These are phyloP conservation scores for Vanacampus margaritifer DNA, from an alignment of 2,113 vertebrate species.

Conservation along the genomic window DNA sequence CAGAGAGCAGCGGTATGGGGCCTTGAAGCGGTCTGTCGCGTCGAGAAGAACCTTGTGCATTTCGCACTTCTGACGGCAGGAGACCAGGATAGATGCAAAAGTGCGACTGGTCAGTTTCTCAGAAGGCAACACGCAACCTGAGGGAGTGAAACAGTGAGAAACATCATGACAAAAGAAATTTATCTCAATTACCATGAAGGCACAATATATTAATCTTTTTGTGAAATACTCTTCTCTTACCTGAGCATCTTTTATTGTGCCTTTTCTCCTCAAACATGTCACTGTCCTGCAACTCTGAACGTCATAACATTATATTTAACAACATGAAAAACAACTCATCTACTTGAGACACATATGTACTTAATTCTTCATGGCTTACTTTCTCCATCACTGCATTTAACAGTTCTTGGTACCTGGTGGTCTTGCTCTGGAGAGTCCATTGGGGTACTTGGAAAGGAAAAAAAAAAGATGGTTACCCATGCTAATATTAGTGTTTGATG, in stretches of 20 bases:
- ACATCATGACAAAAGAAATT: not conserved
- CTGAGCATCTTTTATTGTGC: slow-evolving; percentile 51
- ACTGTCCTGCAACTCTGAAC: slow-evolving; percentile 38
- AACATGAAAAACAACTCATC: slow-evolving; percentile 12
- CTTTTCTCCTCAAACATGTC: slow-evolving; percentile 25
- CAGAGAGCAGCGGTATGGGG: slow-evolving; percentile 2
- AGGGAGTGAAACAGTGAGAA: not conserved
- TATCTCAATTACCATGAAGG: not conserved
- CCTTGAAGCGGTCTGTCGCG: slow-evolving; percentile 48
- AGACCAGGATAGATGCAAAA: slow-evolving; percentile 45
- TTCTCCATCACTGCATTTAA: slow-evolving; percentile 5
- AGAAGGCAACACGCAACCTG: slow-evolving; percentile 63
- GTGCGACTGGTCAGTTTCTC: slow-evolving; percentile 56
- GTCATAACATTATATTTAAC: slow-evolving; percentile 29
- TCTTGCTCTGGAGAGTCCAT: slow-evolving; percentile 20
- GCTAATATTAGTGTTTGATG: too few species aligned
- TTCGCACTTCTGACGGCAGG: slow-evolving; percentile 55
- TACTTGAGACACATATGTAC: not conserved
- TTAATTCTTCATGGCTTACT: slow-evolving; percentile 24
- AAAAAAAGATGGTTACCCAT: not conserved
- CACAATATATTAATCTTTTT: not conserved
- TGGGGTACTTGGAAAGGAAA: slow-evolving; percentile 17
- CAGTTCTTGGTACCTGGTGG: slow-evolving; percentile 7
- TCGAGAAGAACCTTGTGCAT: slow-evolving; percentile 55
- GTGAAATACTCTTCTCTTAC: slow-evolving; percentile 28